Conservation (phyloP, 2,888 invertebrate genomes). For the Leptodirus hochenwartii region DNA sequence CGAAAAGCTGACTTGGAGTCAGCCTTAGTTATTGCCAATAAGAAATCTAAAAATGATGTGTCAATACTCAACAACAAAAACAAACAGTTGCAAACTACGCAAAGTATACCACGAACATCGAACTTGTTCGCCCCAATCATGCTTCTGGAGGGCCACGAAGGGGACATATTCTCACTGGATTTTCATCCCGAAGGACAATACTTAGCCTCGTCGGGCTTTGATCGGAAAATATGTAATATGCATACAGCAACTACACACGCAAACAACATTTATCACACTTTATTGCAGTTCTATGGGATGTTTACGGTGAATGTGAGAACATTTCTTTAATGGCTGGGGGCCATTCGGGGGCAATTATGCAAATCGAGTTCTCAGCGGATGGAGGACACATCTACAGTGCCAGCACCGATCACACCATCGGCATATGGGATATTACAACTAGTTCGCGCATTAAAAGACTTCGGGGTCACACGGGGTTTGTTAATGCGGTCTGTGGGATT, state of each 20-base stretch:
- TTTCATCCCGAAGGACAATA: conserved; percentile 95
- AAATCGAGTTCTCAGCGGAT: conserved; percentile 74
- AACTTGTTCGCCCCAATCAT: conserved; percentile 85
- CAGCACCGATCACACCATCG: conserved; percentile 86
- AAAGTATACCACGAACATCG: conserved; percentile 67
- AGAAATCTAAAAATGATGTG: conserved; percentile 53
- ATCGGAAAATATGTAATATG: conserved; percentile 81
- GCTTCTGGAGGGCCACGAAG: conserved; percentile 90
- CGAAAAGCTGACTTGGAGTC: conserved; percentile 44
- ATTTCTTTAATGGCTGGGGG: conserved; percentile 79
- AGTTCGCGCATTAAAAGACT: conserved; percentile 77
- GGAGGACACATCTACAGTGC: conserved; percentile 76
- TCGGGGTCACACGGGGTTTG: conserved; percentile 65
- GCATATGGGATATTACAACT: conserved; percentile 87
- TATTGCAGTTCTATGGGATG: conserved; percentile 77
- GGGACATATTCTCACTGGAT: conserved; percentile 82
- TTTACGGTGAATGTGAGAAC: conserved; percentile 96
- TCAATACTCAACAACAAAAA: conserved; percentile 52
- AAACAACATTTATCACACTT: conserved; percentile 7
- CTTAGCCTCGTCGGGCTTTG: conserved; percentile 87
- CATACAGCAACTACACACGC: background rate
- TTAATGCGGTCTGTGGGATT: conserved; percentile 41
- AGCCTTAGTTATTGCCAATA: conserved; percentile 39
- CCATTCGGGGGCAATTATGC: conserved; percentile 93
- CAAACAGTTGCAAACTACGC: conserved; percentile 56